These are phyloP conservation scores for Seira ritae DNA, from an alignment of 2,888 invertebrate species.

Conservation along the genomic window DNA sequence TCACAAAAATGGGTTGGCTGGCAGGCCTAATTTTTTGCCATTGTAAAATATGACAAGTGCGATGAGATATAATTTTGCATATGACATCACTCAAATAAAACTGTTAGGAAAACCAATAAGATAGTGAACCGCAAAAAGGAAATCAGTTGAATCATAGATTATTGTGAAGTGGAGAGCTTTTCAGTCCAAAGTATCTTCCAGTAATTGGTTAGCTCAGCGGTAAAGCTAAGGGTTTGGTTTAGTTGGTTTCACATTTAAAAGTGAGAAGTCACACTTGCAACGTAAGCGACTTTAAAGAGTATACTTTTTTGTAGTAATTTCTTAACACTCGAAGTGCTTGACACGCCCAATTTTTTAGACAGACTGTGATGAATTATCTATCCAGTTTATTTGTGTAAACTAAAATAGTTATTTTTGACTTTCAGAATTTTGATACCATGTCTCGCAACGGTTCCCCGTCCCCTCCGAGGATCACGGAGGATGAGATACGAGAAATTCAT, in stretches of 20 bases:
- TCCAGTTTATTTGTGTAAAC: too few relatives aligned
- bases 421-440: slow-evolving; percentile 21
- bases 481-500: slow-evolving; percentile 49
- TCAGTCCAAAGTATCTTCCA: not conserved
- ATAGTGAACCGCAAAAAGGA: slow-evolving; percentile 62
- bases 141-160: slow-evolving; percentile 28
- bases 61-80: slow-evolving; percentile 59
- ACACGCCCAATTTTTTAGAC: not conserved
- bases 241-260: too few relatives aligned
- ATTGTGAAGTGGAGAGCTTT: not conserved
- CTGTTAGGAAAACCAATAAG: slow-evolving; percentile 36
- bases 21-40: not conserved
- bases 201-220: not conserved
- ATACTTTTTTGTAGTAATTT: not conserved
- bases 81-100: slow-evolving; percentile 53
- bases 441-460: slow-evolving; percentile 56
- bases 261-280: too few relatives aligned
- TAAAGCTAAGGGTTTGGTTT: not conserved
- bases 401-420: not conserved
- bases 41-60: slow-evolving; percentile 58
- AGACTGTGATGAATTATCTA: too few relatives aligned
- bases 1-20: not conserved
- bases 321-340: too few relatives aligned
- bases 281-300: not conserved
- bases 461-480: slow-evolving; percentile 55